Percentiles rank a stretch among this genome's conserved stretches.
Evolutionary conservation across 2,797 vertebrate genomes (phyloP).

Genomic region (Falco concolor): DNA sequence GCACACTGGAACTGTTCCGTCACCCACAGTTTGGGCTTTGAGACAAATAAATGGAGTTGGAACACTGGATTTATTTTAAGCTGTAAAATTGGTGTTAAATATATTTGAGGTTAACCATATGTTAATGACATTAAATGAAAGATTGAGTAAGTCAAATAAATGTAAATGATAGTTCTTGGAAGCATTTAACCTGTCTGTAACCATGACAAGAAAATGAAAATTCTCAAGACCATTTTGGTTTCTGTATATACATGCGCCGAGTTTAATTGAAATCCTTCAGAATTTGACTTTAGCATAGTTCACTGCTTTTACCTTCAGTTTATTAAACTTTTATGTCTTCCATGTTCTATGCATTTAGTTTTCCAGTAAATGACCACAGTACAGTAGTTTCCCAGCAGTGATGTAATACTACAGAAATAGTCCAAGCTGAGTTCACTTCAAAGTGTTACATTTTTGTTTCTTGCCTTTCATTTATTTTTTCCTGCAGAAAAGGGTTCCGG

Average conservation of each 20-base stretch:
- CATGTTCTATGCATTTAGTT: constrained; percentile 50
- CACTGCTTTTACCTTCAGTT: constrained; percentile 19
- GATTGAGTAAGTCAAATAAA: background rate
- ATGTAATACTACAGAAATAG: constrained; percentile 48
- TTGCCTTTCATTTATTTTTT: background rate
- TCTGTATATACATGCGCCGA: background rate
- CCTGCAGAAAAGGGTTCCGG: background rate
- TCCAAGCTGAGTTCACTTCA: background rate
- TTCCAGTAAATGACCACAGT: constrained; percentile 58
- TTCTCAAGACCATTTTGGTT: background rate
- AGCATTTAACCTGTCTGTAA: constrained; percentile 3
- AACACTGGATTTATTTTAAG: background rate
- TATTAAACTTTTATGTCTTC: constrained; percentile 55
- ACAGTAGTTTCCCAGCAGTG: constrained; percentile 62
- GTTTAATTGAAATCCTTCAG: background rate
- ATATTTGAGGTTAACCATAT: constrained; percentile 36
- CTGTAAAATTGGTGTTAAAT: constrained; percentile 21
- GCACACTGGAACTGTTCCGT: background rate
- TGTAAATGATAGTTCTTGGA: constrained; percentile 36
- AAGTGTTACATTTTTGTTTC: constrained; percentile 37
- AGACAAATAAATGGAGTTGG: background rate
- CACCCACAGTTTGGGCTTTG: background rate
- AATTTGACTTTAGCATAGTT: background rate
- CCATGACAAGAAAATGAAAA: constrained; percentile 9
- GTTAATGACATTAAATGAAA: constrained; percentile 51